Evolutionary conservation across 2,888 invertebrate species (phyloP).

Genomic region (Sarcophaga carnaria): DNA sequence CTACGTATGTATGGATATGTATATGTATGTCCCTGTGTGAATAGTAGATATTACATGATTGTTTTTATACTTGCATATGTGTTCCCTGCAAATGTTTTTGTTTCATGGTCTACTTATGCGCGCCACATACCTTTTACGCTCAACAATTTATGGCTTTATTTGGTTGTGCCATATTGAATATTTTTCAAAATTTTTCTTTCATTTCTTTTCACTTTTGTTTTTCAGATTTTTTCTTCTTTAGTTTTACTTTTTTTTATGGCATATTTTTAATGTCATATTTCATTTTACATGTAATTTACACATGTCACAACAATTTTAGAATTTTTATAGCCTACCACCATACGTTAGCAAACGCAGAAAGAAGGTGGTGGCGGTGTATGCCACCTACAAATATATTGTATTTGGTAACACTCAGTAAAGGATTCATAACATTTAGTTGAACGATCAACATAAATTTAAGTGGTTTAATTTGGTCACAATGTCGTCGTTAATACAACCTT

Average conservation of each 20-base stretch:
- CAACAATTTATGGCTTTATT: slow-evolving; percentile 17
- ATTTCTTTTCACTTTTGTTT: slow-evolving; percentile 15
- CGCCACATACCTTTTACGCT: not conserved
- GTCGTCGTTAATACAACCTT: too few species aligned
- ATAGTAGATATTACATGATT: too few species aligned
- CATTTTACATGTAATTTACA: slow-evolving; percentile 8
- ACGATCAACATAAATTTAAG: too few species aligned
- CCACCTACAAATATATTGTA: too few species aligned
- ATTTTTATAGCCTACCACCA: not conserved
- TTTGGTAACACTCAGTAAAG: too few species aligned
- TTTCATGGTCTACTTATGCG: slow-evolving; percentile 42
- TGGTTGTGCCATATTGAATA: slow-evolving; percentile 13
- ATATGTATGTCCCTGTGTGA: too few species aligned
- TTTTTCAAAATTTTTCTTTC: slow-evolving; percentile 6
- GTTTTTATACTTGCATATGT: not conserved
- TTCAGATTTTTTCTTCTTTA: not conserved
- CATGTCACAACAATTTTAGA: slow-evolving; percentile 41
- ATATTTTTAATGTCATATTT: not conserved
- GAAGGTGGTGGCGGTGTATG: too few species aligned
- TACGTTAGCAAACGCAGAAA: too few species aligned
- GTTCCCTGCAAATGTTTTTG: not conserved
- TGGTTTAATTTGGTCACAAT: too few species aligned
- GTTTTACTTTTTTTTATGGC: not conserved
- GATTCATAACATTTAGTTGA: too few species aligned
- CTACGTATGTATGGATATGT: too few species aligned